These are phyloP conservation scores for Cliona cf. orientalis DNA, from an alignment of 37 sponge, comb jelly and placozoan genomes.

Conservation along the genomic window DNA sequence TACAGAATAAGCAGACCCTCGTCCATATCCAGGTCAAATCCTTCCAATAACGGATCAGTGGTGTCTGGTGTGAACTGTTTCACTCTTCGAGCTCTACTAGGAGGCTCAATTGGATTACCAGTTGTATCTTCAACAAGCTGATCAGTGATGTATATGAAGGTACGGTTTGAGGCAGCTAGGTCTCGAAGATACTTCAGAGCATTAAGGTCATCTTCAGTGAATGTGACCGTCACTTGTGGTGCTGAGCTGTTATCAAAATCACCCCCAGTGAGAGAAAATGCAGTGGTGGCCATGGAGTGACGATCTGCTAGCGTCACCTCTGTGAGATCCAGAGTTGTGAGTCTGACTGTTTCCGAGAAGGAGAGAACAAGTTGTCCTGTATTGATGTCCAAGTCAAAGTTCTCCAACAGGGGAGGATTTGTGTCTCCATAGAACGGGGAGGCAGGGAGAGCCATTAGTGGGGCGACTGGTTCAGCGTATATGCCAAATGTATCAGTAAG, in stretches of 20 bases:
- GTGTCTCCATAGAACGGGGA: slow-evolving; percentile 52
- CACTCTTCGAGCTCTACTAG: slow-evolving; percentile 26
- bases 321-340: slow-evolving; percentile 39
- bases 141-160: slow-evolving; percentile 54
- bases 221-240: slow-evolving; percentile 36
- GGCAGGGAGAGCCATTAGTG: slow-evolving; percentile 19
- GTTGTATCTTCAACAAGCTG: slow-evolving; percentile 65
- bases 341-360: slow-evolving; percentile 81
- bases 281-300: background rate
- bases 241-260: slow-evolving; percentile 27
- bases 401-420: slow-evolving; percentile 47
- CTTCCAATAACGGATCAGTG: slow-evolving; percentile 61
- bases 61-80: slow-evolving; percentile 58
- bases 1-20: slow-evolving; percentile 56
- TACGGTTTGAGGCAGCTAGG: slow-evolving; percentile 61
- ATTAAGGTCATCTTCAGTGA: slow-evolving; percentile 68
- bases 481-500: slow-evolving; percentile 71
- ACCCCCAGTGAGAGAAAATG: slow-evolving; percentile 76
- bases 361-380: slow-evolving; percentile 53
- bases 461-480: slow-evolving; percentile 27
- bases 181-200: slow-evolving; percentile 55
- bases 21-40: slow-evolving; percentile 80
- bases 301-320: slow-evolving; percentile 52
- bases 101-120: slow-evolving; percentile 8
- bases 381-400: slow-evolving; percentile 81